phyloP scores from a whole-genome alignment of 2,113 vertebrate genomes.

The Rana temporaria region DNA sequence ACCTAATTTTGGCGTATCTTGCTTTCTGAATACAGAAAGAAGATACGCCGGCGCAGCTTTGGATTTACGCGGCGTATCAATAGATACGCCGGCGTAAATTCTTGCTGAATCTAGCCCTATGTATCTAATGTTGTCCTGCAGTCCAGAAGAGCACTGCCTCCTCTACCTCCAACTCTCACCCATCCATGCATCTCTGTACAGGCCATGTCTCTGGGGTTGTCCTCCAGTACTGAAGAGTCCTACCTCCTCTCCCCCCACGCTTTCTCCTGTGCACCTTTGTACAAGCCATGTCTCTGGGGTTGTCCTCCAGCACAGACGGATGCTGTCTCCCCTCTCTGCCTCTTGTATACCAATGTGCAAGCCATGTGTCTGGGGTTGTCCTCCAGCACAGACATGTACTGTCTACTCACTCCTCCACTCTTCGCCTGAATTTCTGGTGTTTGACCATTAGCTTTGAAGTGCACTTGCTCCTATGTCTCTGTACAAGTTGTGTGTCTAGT shows the following conservation, averaged over 20 bases:
- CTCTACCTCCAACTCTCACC: neutral
- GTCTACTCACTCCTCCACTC: neutral
- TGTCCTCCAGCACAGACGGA: neutral
- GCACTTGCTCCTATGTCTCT: too few species aligned
- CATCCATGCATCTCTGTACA: slow-evolving; percentile 73
- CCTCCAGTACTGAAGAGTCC: slow-evolving; percentile 83
- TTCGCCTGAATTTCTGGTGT: neutral
- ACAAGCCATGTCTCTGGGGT: neutral
- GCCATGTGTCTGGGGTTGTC: neutral
- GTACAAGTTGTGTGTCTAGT: too few species aligned
- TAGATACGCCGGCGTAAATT: too few species aligned
- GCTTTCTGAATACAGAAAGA: too few species aligned
- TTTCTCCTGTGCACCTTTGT: neutral
- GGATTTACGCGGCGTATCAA: too few species aligned
- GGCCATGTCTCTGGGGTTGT: slow-evolving; percentile 89
- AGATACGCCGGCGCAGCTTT: too few species aligned
- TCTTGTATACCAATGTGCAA: too few species aligned
- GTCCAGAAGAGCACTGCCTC: too few species aligned
- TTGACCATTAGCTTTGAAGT: too few species aligned
- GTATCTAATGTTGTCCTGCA: too few species aligned
- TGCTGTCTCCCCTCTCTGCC: neutral
- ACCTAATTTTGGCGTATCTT: too few species aligned
- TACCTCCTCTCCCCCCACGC: slow-evolving; percentile 40
- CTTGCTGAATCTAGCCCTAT: too few species aligned
- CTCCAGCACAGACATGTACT: neutral